These are phyloP conservation scores for Cactoblastis cactorum DNA, from an alignment of 2,888 invertebrate genomes.

Conservation along the genomic window DNA sequence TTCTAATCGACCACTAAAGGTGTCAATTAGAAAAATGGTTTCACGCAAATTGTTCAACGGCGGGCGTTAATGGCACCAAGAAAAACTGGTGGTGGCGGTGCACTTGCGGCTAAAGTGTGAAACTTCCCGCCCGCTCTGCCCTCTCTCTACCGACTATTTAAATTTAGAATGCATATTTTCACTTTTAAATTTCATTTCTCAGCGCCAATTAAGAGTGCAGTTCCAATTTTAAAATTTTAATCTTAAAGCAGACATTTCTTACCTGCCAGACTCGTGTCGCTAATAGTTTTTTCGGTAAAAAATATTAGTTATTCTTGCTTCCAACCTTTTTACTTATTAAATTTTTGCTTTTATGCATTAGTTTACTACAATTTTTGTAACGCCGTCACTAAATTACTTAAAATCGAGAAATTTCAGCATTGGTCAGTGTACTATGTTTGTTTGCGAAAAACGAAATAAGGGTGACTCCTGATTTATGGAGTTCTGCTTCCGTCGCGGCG, in stretches of 20 bases:
- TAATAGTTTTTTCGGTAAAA: background rate
- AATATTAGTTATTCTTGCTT: background rate
- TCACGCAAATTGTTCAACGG: slow-evolving; percentile 34
- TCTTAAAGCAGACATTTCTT: slow-evolving; percentile 12
- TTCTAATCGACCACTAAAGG: slow-evolving; percentile 24
- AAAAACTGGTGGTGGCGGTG: slow-evolving; percentile 36
- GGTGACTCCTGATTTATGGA: slow-evolving; percentile 33
- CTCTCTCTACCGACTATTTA: slow-evolving; percentile 20
- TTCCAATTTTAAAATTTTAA: slow-evolving; percentile 24
- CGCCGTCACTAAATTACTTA: background rate
- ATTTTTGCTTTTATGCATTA: no score
- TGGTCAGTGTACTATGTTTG: slow-evolving; percentile 15
- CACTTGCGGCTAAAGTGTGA: slow-evolving; percentile 44
- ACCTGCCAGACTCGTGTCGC: slow-evolving; percentile 13
- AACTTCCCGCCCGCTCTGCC: slow-evolving; percentile 21
- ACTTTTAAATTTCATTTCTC: slow-evolving; percentile 27
- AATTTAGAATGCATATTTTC: slow-evolving; percentile 31
- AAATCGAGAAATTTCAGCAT: background rate
- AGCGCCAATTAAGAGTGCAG: slow-evolving; percentile 23
- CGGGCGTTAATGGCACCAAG: slow-evolving; percentile 41
- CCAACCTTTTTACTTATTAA: background rate
- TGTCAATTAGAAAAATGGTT: slow-evolving; percentile 36
- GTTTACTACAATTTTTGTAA: no score
- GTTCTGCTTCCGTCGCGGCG: slow-evolving; percentile 36
- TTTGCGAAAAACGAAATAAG: slow-evolving; percentile 19